Percentiles rank a stretch among this genome's conserved stretches.
phyloP scores from a whole-genome alignment of 2,113 vertebrate species.

The Melanocharis versteri region DNA sequence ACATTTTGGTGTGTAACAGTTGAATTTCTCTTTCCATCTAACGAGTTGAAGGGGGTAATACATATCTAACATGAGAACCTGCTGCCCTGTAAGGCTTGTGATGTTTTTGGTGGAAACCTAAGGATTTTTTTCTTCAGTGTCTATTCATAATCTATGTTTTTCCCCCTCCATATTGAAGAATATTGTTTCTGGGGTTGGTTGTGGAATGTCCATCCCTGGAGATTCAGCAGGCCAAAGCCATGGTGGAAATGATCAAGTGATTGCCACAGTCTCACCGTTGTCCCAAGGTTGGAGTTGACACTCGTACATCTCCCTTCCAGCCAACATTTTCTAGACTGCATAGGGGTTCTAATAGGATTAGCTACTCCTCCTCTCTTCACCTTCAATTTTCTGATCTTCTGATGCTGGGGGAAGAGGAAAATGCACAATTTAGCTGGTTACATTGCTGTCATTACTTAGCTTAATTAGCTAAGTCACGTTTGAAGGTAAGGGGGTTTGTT shows the following conservation, averaged over 20 bases:
- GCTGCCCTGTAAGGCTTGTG: neutral
- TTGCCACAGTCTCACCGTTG: neutral
- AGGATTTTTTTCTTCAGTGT: neutral
- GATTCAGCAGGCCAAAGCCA: neutral
- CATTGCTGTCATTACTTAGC: too few species aligned
- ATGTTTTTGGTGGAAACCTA: neutral
- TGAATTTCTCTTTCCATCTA: neutral
- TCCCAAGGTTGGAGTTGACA: rapidly evolving
- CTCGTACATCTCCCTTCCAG: neutral
- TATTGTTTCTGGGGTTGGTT: neutral
- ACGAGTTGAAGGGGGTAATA: neutral
- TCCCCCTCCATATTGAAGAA: neutral
- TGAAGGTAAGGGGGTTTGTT: neutral
- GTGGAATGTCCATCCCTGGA: neutral
- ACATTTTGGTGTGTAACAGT: neutral
- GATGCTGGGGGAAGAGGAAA: neutral
- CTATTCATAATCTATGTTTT: neutral
- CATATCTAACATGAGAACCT: neutral
- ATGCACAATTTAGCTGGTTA: neutral
- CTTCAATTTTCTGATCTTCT: neutral
- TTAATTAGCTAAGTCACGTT: neutral
- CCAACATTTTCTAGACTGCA: neutral
- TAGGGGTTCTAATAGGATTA: neutral
- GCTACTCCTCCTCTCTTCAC: neutral
- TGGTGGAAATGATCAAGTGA: neutral